Evolutionary conservation across 2,888 invertebrate species (phyloP), one percentile per base, ranked within the genome.

Genomic region (Brachypalpus laphriformis): DNA sequence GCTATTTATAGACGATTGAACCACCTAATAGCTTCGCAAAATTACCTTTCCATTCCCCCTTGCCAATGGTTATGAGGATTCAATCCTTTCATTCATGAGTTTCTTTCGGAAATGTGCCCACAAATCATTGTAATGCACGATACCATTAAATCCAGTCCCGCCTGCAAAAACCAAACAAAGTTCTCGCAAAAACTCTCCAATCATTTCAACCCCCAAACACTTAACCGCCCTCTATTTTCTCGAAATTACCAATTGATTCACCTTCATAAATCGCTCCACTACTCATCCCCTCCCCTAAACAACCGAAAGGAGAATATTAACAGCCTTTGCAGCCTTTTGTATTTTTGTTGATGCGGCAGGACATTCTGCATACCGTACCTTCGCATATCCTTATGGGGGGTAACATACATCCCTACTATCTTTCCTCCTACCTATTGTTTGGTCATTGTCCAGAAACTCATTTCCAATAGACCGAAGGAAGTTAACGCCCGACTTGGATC

Each of bases 381-480:
- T 9, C 65, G 72, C 59, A 42, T 40, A 51, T 80, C 59, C 74
- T 42, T 61, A 45, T 31, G 65, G 57, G 40, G 25, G 65, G 66
- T 14, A 28, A 49, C 42, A 66, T 18, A 31, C 54, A 45, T 54
- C 20, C 54, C 8, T 20, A 54, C 51, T 54, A 68, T 54, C 42
- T 20, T 18, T 8, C 11, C 18, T 20, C 34, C 18, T 31, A 14
- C 2, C 65, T n/a, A 28, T 68, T 16, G 57, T 51, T 63, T 72
- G 74, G 74, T 65, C 78, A 83, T 83, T 83, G 83, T 83, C 78
- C 78, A 74, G 57, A 78, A 83, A 74, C 68, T 75, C 74, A 70
- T 83, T 78, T 83, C 63, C 74, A 83, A 80, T 83, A 74, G 80
- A 83, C 83, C 83, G 77, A 47, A 74, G 74, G 75, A 78, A 83